Conservation (phyloP, 1,140 invertebrate species). For the Heliothis virescens region DNA sequence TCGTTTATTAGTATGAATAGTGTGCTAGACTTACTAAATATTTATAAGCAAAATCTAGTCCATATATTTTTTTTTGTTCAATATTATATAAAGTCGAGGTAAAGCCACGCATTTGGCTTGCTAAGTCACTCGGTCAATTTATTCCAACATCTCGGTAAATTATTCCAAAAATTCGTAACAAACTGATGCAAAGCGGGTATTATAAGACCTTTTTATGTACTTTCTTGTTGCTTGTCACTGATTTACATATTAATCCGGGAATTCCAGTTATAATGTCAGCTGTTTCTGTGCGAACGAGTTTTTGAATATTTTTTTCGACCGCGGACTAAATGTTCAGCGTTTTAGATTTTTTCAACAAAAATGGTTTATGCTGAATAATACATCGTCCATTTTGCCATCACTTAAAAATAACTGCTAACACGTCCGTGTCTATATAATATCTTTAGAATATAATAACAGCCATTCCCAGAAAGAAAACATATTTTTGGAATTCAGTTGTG, state of each 20-base stretch:
- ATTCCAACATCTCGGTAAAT: conserved; percentile 22
- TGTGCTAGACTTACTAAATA: too few species aligned
- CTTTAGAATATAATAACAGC: too few species aligned
- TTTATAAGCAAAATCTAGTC: too few species aligned
- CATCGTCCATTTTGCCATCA: too few species aligned
- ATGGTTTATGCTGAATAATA: too few species aligned
- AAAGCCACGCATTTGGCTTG: conserved; percentile 25
- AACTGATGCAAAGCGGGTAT: conserved; percentile 33
- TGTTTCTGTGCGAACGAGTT: not conserved
- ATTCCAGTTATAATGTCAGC: conserved; percentile 8
- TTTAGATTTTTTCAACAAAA: too few species aligned
- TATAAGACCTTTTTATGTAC: conserved; percentile 39
- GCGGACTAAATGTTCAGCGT: not conserved
- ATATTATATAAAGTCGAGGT: not conserved
- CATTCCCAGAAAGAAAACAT: too few species aligned
- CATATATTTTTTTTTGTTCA: not conserved
- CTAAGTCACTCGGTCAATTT: conserved; percentile 36
- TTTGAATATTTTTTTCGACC: not conserved
- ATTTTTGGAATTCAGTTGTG: too few species aligned
- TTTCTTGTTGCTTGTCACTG: conserved; percentile 29
- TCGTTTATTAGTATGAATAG: too few species aligned
- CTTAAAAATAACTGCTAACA: too few species aligned
- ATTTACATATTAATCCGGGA: conserved; percentile 40
- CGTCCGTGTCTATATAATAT: too few species aligned
- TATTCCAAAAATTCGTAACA: conserved; percentile 34